Evolutionary conservation across 2,888 invertebrate species (phyloP).

Genomic region (Ashinkailepas kermadecensis): DNA sequence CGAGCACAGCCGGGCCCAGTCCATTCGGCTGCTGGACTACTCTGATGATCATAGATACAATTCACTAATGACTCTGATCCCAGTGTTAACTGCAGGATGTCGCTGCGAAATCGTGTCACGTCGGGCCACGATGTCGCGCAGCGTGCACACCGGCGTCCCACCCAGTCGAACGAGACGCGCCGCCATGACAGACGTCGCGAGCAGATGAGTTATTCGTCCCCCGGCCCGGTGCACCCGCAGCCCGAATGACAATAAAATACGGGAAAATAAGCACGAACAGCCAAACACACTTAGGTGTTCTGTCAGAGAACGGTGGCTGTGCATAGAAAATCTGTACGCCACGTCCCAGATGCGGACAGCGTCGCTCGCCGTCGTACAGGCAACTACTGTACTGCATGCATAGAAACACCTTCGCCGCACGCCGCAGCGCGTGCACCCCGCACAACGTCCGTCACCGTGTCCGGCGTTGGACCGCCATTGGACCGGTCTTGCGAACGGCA

Average conservation of each 20-base stretch:
- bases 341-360: background rate
- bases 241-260: too few species aligned
- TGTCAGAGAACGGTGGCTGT: background rate
- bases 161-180: too few species aligned
- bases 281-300: too few species aligned
- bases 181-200: too few species aligned
- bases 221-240: too few species aligned
- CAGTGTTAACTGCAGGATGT: background rate
- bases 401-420: background rate
- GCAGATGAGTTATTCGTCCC: too few species aligned
- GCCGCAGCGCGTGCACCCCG: background rate
- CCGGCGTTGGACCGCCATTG: background rate
- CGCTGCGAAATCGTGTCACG: too few species aligned
- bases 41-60: background rate
- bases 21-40: background rate
- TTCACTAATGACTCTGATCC: background rate
- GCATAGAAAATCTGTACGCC: background rate
- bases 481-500: too few species aligned
- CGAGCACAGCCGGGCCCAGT: background rate
- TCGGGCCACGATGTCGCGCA: too few species aligned
- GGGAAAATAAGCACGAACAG: too few species aligned
- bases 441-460: background rate
- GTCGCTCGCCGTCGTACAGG: background rate
- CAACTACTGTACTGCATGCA: background rate
- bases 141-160: too few species aligned